phyloP scores from a whole-genome alignment of 2,797 vertebrate genomes.

The Phoebastria nigripes region DNA sequence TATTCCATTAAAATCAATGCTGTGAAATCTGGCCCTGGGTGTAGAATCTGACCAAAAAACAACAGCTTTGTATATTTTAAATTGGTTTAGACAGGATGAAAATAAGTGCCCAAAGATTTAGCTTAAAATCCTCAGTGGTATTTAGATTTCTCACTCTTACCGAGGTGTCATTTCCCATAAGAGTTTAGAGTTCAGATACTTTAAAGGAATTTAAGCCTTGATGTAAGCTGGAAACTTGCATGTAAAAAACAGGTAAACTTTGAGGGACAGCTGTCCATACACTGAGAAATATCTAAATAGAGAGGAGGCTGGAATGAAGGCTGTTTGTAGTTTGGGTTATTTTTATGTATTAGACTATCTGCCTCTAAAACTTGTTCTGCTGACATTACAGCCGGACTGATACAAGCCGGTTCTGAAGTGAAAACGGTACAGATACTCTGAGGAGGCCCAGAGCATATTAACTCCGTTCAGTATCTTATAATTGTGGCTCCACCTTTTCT shows the following conservation, averaged over 20 bases:
- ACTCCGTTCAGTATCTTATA: not conserved
- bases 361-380: not conserved
- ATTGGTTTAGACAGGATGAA: not conserved
- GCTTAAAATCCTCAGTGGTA: not conserved
- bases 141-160: not conserved
- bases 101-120: not conserved
- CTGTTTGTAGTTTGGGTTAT: not conserved
- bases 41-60: not conserved
- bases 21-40: not conserved
- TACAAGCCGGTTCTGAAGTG: not conserved
- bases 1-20: not conserved
- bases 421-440: not conserved
- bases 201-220: not conserved
- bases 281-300: not conserved
- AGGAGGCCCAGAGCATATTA: not conserved
- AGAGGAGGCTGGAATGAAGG: not conserved
- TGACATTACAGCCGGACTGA: not conserved
- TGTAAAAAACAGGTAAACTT: not conserved
- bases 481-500: not conserved
- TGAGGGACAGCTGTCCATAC: not conserved
- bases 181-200: not conserved
- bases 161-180: not conserved
- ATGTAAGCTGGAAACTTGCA: not conserved
- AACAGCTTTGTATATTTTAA: not conserved
- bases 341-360: not conserved